Evolutionary conservation across 1,140 invertebrate species (phyloP).

Genomic region (Drosophila asahinai): DNA sequence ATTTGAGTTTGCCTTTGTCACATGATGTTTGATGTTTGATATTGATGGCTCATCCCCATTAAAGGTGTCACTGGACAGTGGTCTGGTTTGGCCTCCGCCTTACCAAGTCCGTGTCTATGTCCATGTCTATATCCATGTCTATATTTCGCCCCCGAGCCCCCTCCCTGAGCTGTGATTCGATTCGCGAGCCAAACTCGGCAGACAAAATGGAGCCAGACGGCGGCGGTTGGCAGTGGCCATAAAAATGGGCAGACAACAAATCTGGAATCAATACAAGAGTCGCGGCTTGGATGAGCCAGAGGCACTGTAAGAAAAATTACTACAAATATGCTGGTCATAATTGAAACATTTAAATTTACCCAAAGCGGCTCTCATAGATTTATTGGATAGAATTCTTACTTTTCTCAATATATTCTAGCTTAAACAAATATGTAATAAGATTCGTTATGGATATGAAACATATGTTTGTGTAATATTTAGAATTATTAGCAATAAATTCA

Average conservation of each 20-base stretch:
- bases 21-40: conserved; percentile 2
- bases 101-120: conserved; percentile 3
- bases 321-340: too few species aligned
- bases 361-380: too few species aligned
- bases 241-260: conserved; percentile 54
- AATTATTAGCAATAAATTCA: too few species aligned
- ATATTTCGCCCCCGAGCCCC: neutral
- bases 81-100: neutral
- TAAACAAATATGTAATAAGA: too few species aligned
- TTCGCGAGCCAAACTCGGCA: conserved; percentile 48
- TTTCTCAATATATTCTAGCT: too few species aligned
- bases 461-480: too few species aligned
- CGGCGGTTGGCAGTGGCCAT: conserved; percentile 35
- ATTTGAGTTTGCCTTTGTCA: conserved; percentile 11
- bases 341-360: too few species aligned
- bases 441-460: too few species aligned
- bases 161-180: neutral
- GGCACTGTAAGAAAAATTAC: neutral
- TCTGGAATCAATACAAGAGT: conserved; percentile 41
- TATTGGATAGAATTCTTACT: too few species aligned
- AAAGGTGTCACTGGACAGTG: conserved; percentile 14
- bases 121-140: neutral
- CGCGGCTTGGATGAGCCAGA: conserved; percentile 1
- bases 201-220: conserved; percentile 68
- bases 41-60: conserved; percentile 11